A percentile compares a stretch with the other conserved stretches of the same genome.
Conservation (phyloP, 2,797 vertebrate species). For the Vultur gryphus region DNA sequence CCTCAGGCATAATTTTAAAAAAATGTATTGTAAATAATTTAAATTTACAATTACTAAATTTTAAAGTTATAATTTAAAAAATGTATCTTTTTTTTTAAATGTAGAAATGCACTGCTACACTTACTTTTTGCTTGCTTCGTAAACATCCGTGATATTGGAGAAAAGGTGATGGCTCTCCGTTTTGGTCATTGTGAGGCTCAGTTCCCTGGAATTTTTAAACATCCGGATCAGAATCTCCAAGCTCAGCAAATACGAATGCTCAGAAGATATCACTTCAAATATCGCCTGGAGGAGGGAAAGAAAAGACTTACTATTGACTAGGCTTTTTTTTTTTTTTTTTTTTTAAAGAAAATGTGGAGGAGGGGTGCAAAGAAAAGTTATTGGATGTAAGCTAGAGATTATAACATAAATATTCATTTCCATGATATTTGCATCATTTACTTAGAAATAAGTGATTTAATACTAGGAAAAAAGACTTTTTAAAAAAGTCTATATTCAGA, state of each 20-base stretch:
- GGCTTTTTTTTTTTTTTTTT: no score
- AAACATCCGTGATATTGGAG: constrained; percentile 94
- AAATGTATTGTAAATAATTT: not conserved
- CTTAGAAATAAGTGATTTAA: not conserved
- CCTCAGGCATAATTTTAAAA: not conserved
- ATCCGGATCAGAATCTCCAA: constrained; percentile 93
- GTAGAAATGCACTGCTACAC: not conserved
- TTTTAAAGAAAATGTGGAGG: not conserved
- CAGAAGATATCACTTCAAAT: constrained; percentile 97
- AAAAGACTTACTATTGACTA: not conserved
- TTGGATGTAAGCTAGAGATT: not conserved
- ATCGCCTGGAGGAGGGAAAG: constrained; percentile 80
- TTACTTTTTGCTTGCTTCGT: constrained; percentile 93
- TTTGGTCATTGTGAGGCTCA: constrained; percentile 92
- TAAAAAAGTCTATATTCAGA: not conserved
- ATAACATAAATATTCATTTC: not conserved
- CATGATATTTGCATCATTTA: not conserved
- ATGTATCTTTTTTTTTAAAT: accelerated
- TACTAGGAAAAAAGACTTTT: not conserved
- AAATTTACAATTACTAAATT: not conserved
- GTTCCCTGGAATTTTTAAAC: constrained; percentile 91
- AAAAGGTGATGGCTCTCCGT: constrained; percentile 97
- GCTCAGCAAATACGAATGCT: constrained; percentile 96
- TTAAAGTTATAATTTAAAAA: not conserved
- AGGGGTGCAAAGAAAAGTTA: not conserved